phyloP scores from a whole-genome alignment of 2,113 vertebrate species.

The Hemiprocne comata region DNA sequence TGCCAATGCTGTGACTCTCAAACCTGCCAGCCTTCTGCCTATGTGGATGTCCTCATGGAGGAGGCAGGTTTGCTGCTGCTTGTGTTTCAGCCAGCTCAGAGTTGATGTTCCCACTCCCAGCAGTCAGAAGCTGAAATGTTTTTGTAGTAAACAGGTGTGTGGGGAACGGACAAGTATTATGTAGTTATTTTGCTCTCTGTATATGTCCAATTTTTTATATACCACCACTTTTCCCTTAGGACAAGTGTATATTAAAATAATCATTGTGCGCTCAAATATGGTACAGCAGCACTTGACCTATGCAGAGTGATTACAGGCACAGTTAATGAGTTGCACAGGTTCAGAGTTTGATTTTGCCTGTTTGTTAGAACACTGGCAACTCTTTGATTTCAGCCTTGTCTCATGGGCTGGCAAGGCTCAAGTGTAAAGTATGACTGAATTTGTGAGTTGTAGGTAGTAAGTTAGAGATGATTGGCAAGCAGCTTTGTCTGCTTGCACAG shows the following conservation, averaged over 20 bases:
- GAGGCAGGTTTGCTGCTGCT: not conserved
- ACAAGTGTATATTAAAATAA: not conserved
- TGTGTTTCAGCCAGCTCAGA: not conserved
- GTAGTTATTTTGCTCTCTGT: not conserved
- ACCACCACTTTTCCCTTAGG: not conserved
- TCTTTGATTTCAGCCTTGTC: not conserved
- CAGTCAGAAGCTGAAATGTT: not conserved
- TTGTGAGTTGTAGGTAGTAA: not conserved
- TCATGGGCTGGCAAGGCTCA: not conserved
- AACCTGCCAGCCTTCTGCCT: conserved; percentile 11
- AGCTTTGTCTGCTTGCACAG: not conserved
- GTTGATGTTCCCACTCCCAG: not conserved
- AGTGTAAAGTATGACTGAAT: not conserved
- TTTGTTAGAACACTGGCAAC: not conserved
- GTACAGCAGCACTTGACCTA: not conserved
- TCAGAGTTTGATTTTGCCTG: not conserved
- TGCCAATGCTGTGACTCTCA: not conserved
- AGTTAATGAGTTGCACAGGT: not conserved
- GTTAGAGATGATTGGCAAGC: not conserved
- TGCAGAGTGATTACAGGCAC: not conserved
- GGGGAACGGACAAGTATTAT: too few species aligned
- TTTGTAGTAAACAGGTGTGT: not conserved
- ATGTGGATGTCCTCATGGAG: conserved; percentile 15
- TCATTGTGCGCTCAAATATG: not conserved
- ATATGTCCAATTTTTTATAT: not conserved